phyloP scores from a whole-genome alignment of 1,140 invertebrate genomes.

The Sarcophaga peregrina region DNA sequence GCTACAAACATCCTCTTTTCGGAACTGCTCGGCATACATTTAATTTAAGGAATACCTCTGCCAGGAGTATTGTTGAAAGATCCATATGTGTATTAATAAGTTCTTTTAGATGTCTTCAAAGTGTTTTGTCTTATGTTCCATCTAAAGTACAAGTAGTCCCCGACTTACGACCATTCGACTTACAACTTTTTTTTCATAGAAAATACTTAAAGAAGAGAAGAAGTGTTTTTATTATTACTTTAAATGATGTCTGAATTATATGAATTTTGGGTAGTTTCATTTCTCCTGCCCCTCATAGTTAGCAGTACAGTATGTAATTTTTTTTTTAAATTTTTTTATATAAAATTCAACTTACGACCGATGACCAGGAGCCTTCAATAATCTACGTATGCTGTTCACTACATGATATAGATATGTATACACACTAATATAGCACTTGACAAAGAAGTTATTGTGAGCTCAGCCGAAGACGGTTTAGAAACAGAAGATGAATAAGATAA shows the following conservation, averaged over 20 bases:
- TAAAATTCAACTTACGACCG: no score
- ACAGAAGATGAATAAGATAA: neutral
- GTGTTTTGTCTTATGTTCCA: neutral
- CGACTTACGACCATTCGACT: no score
- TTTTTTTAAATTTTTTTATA: no score
- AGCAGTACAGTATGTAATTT: no score
- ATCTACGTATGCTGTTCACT: slow-evolving; percentile 5
- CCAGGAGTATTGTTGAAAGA: slow-evolving; percentile 3
- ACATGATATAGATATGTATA: slow-evolving; percentile 11
- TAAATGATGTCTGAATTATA: no score
- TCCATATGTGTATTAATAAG: neutral
- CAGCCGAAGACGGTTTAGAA: neutral
- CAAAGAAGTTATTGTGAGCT: neutral
- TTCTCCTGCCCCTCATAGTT: no score
- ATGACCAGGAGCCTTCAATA: no score
- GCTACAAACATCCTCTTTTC: neutral
- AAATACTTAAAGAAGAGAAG: no score
- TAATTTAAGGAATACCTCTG: neutral
- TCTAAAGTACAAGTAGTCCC: no score
- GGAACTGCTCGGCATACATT: neutral
- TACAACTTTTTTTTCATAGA: no score
- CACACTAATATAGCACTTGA: neutral
- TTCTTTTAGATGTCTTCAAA: neutral
- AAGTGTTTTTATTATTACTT: no score
- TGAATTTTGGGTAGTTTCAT: no score